Base-by-base conservation (phyloP, 2,113 vertebrate genomes). In the Upupa epops region DNA sequence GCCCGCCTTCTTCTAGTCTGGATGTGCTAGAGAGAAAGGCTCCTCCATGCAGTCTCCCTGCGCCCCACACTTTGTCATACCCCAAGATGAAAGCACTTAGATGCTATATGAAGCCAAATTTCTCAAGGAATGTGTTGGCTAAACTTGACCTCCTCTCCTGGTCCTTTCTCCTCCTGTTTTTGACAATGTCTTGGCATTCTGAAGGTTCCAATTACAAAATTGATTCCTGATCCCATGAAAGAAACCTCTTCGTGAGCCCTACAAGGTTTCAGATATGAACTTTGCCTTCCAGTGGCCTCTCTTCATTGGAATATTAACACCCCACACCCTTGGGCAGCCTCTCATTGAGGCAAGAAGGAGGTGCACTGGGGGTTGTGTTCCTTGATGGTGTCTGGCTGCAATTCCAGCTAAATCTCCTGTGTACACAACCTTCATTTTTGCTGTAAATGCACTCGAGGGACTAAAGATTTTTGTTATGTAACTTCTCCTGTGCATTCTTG, bases 171-270 rank as follows among this genome's bases (percentile, higher is more conserved):
- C 16, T 58, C 10, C 13, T 24, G 0, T 75, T 83, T 93, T 32
- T 85, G 46, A 31, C 1, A 0, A 2, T 28, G 1, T 58, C 29
- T 63, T 1, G 2, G 29, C 40, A 18, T 74, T 88, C n/a, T 83
- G 15, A 31, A 72, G 28, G 6, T n/a, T 87, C 12, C 1, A 1
- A 69, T 46, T 13, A 91, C 59, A 8, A 15, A 70, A 28, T 9
- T 6, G 79, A 9, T 15, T 76, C 51, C 31, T 0, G 4, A 0
- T 79, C 28, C 17, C 6, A 0, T 1, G 14, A 31, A 84, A 21
- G 14, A 70, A 66, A n/a, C 8, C 8, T 88, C 19, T 82, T 21
- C 14, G 36, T 51, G 31, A 73, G 28, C 13, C 83, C 11, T 80
- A 56, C 18, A 17, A 31, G 10, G 15, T 20, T n/a, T 92, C 6